A percentile compares a stretch with the other conserved stretches of the same genome.
Evolutionary conservation across 2,797 vertebrate genomes (phyloP).

Genomic region (Tauraco hartlaubi): DNA sequence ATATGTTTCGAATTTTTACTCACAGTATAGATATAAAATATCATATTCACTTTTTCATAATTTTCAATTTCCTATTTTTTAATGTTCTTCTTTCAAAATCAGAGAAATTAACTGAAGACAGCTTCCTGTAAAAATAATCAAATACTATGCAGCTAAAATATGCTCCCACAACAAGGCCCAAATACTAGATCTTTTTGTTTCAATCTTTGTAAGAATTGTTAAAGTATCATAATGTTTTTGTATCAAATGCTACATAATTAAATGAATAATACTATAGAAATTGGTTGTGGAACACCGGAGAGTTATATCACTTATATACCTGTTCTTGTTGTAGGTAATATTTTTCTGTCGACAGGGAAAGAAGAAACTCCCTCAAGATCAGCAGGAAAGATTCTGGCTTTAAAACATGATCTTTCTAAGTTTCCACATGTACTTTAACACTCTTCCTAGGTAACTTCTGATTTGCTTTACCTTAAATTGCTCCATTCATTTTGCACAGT

Average conservation of each 20-base stretch:
- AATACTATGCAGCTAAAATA: not conserved
- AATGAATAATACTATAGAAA: not conserved
- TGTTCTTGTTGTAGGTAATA: not conserved
- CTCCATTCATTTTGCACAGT: not conserved
- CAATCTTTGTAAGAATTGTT: not conserved
- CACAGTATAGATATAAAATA: not conserved
- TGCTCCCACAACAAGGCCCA: not conserved
- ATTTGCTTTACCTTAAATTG: not conserved
- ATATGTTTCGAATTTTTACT: not conserved
- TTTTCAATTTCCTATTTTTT: not conserved
- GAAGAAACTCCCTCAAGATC: not conserved
- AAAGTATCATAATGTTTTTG: not conserved
- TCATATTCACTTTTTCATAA: not conserved
- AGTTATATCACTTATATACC: not conserved
- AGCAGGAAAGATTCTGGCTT: not conserved
- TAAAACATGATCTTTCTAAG: not conserved
- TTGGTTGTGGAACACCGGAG: not conserved
- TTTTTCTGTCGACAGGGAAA: not conserved
- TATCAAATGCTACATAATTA: not conserved
- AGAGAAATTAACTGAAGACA: not conserved
- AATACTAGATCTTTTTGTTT: not conserved
- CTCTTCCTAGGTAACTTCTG: not conserved
- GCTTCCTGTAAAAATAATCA: slow-evolving; percentile 38
- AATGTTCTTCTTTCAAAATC: not conserved
- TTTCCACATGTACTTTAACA: not conserved